Percentiles rank a stretch among this genome's conserved stretches.
phyloP scores from a whole-genome alignment of 2,888 invertebrate species.

The Sialis fuliginosa region DNA sequence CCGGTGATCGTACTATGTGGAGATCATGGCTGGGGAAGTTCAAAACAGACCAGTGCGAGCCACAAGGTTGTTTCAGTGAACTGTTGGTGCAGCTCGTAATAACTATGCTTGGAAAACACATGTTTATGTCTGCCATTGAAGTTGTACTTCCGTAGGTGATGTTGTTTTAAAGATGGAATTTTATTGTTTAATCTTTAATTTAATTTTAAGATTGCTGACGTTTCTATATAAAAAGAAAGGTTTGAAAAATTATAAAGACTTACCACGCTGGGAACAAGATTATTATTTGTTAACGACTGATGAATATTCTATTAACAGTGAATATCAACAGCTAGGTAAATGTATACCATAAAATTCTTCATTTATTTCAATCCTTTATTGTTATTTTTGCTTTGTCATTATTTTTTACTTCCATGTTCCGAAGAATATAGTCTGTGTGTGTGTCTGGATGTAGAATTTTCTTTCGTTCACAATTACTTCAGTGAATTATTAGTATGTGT shows the following conservation, averaged over 20 bases:
- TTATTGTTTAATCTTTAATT: constrained; percentile 1
- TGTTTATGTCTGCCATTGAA: constrained; percentile 30
- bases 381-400: too few relatives aligned
- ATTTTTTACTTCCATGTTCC: too few relatives aligned
- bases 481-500: background rate
- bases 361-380: too few relatives aligned
- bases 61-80: constrained; percentile 36
- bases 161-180: background rate
- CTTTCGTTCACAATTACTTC: too few relatives aligned
- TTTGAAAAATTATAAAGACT: constrained; percentile 1
- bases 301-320: constrained; percentile 18
- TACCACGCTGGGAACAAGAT: constrained; percentile 23
- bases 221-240: constrained; percentile 1
- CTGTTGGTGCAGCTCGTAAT: constrained; percentile 35
- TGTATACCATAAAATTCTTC: background rate
- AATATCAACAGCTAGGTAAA: constrained; percentile 21
- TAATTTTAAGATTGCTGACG: background rate
- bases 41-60: constrained; percentile 25
- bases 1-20: constrained; percentile 19
- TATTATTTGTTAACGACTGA: constrained; percentile 17
- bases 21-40: constrained; percentile 13
- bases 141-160: constrained; percentile 30
- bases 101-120: constrained; percentile 36
- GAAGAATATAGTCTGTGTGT: too few relatives aligned
- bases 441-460: too few relatives aligned